Conservation (phyloP, 2,113 vertebrate genomes). For the Thomomys bottae region DNA sequence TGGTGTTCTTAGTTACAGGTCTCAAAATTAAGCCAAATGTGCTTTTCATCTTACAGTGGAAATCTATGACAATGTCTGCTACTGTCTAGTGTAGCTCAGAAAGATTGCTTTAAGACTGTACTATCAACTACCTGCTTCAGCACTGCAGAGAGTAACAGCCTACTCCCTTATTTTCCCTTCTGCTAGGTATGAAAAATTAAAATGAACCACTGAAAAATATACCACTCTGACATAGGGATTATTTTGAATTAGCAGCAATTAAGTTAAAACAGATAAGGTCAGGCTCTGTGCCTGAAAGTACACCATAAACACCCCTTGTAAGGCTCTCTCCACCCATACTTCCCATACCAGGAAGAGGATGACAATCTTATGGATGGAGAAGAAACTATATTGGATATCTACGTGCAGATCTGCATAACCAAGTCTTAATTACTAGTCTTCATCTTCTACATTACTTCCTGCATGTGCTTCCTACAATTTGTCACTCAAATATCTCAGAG, state of each 20-base stretch:
- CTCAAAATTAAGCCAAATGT: constrained; percentile 35
- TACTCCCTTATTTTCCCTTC: background rate
- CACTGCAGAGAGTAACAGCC: background rate
- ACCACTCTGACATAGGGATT: background rate
- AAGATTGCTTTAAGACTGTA: background rate
- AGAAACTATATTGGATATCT: background rate
- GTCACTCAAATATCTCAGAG: background rate
- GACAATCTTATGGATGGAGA: background rate
- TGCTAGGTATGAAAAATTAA: background rate
- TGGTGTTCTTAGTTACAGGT: background rate
- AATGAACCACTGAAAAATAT: background rate
- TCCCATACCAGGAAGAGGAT: background rate
- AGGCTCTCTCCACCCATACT: background rate
- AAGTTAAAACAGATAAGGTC: background rate
- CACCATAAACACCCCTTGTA: background rate
- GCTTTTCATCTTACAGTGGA: background rate
- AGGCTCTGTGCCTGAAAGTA: background rate
- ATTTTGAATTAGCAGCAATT: background rate
- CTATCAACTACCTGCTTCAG: background rate
- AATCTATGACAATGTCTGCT: background rate
- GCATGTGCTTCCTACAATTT: background rate
- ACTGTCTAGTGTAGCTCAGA: background rate
- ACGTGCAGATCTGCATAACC: rapidly evolving
- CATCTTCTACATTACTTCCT: background rate
- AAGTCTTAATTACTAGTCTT: background rate